Base-by-base conservation (phyloP, 2,113 vertebrate genomes). In the Caranx ignobilis region DNA sequence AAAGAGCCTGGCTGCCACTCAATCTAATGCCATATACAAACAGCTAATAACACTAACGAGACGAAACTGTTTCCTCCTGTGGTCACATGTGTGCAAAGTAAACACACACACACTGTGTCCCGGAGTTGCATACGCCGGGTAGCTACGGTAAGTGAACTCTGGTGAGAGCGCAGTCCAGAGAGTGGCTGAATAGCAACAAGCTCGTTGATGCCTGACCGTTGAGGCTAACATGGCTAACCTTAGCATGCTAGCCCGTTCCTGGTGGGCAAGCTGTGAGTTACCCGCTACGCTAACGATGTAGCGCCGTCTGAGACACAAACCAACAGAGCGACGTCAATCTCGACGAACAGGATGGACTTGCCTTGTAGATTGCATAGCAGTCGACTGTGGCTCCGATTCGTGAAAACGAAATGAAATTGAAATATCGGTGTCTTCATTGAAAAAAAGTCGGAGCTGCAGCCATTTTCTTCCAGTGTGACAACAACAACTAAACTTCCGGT, bases 391-490 rank as follows among this genome's bases (percentile, higher is more conserved):
- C 86, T 91, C 92, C 91, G 48, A 82, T 64, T 86, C 88, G 75
- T 81, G 70, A 78, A 91, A 86, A 85, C 85, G 72, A 89, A 91
- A 91, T 87, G 77, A 89, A 88, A 92, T 83, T 73, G 90, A 92
- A 92, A 91, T 92, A 94, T 90, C 92, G 73, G 92, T 89, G 90
- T 90, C 90, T 95, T 95, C 94, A 95, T 93, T 95, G 91, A 94
- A 91, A 93, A 94, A 95, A 95, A 94, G 93, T 95, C 93, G 89
- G 85, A 90, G 89, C 90, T 87, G 94, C 94, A 93, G 95, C 95
- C 95, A 95, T 95, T 93, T 96, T 95, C 92, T 94, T 94, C 93
- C 94, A 95, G 95, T 95, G 94, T 94, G 93, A 95, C 95, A 96
- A 95, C 95, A 96, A 95, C 94, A 95, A 91, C 94, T 89, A 87